Base-by-base conservation (phyloP, 2,113 vertebrate species). In the Trichomycterus rosablanca region DNA sequence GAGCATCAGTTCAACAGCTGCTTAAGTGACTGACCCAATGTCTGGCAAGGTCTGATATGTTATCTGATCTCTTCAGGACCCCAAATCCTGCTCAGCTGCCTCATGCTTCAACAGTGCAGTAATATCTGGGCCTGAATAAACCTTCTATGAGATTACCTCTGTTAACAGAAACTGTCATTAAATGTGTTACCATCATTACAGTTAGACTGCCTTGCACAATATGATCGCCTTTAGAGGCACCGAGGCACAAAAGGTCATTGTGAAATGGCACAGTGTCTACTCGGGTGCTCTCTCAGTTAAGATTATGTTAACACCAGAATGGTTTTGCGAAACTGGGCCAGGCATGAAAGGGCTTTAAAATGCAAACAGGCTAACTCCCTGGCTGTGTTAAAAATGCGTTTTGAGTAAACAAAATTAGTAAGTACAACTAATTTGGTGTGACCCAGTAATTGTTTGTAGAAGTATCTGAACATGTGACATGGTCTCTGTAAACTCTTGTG, bases 61-160 rank as follows among this genome's bases (percentile, higher is more conserved):
- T 23, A 52, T 62, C 44, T 61, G 57, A 60, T 60, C 56, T 60
- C 48, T 59, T 16, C 26, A 37, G 19, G 52, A 71, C 56, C 42
- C 35, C 44, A 37, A 61, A 54, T 57, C 50, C 5, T 34, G 22
- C 44, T 66, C 63, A 44, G 63, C 51, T 61, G 68, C 61, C 57
- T 66, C 16, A 58, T 34, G 48, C 56, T 42, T 51, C 40, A 53
- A 30, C 53, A 49, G 2, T 14, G 24, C 19, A 15, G 6, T 16
- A 28, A 46, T 35, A 48, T 42, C 23, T 43, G 23, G 14, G 16
- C 18, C 20, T 9, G 39, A 34, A 14, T 32, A 26, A 5, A 51
- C 30, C 40, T n/a, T n/a, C n/a, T n/a, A n/a, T n/a, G n/a, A n/a
- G n/a, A n/a, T n/a, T n/a, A n/a, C n/a, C n/a, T n/a, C n/a, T n/a